Evolutionary conservation across 2,113 vertebrate species (phyloP).

Genomic region (Istiophorus platypterus): DNA sequence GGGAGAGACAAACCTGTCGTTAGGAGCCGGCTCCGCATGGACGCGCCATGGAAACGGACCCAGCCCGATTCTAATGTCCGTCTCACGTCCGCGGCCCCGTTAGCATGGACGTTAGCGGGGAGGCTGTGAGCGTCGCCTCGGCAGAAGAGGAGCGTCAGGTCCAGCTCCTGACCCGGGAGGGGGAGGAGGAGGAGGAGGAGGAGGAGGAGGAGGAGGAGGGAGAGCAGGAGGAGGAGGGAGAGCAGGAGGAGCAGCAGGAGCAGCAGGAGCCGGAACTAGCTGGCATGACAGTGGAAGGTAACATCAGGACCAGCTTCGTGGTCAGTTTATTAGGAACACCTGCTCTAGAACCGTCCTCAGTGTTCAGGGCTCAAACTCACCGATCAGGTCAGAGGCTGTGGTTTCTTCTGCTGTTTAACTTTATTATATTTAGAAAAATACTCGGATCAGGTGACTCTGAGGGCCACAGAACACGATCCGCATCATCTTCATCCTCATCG

Average conservation of each 20-base stretch:
- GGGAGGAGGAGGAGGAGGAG: not conserved
- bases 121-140: rapidly evolving
- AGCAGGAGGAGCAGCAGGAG: not conserved
- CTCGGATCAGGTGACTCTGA: too few relatives aligned
- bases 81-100: not conserved
- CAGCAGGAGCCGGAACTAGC: conserved; percentile 8
- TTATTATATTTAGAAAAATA: too few relatives aligned
- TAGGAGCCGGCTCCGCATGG: rapidly evolving
- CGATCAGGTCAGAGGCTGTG: too few relatives aligned
- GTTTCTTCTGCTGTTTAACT: too few relatives aligned
- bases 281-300: conserved; percentile 38
- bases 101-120: conserved; percentile 60
- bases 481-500: too few relatives aligned
- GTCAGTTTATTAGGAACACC: not conserved
- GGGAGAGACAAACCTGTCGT: too few relatives aligned
- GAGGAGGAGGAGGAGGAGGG: not conserved
- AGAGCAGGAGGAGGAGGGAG: not conserved
- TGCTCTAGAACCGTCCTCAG: too few relatives aligned
- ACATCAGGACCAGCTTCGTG: too few relatives aligned
- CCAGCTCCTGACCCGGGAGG: not conserved
- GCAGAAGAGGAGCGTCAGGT: not conserved
- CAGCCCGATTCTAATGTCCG: too few relatives aligned
- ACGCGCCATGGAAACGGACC: not conserved
- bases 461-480: too few relatives aligned
- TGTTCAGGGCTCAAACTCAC: too few relatives aligned